Conservation (phyloP, 2,797 vertebrate genomes). For the Ceyx erithaca region DNA sequence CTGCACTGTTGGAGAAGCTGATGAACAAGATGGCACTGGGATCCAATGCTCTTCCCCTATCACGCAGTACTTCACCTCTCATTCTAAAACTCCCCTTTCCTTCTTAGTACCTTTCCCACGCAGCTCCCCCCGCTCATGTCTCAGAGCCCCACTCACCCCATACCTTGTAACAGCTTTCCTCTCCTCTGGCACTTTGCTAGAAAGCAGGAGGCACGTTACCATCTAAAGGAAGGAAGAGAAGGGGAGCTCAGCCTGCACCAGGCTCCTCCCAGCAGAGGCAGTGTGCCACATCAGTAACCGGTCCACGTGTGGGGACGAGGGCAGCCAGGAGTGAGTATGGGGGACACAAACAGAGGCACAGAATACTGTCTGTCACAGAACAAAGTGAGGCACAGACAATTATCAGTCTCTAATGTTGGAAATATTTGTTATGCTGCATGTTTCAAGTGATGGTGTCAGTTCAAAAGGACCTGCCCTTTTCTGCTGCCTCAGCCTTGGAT, state of each 20-base stretch:
- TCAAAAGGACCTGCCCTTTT: background rate
- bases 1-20: background rate
- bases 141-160: background rate
- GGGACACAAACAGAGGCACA: background rate
- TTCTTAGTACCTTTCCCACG: background rate
- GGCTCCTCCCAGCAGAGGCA: conserved; percentile 37
- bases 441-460: background rate
- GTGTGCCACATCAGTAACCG: background rate
- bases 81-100: background rate
- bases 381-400: fast-evolving
- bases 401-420: background rate
- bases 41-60: background rate
- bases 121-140: background rate
- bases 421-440: background rate
- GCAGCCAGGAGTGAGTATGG: background rate
- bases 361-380: background rate
- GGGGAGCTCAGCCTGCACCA: background rate
- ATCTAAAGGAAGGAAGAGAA: background rate
- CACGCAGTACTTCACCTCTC: background rate
- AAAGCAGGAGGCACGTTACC: background rate
- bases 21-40: background rate
- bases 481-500: background rate
- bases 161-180: conserved; percentile 30
- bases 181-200: background rate
- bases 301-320: background rate